Base-by-base conservation (phyloP, 2,797 vertebrate genomes). In the Capromys pilorides region DNA sequence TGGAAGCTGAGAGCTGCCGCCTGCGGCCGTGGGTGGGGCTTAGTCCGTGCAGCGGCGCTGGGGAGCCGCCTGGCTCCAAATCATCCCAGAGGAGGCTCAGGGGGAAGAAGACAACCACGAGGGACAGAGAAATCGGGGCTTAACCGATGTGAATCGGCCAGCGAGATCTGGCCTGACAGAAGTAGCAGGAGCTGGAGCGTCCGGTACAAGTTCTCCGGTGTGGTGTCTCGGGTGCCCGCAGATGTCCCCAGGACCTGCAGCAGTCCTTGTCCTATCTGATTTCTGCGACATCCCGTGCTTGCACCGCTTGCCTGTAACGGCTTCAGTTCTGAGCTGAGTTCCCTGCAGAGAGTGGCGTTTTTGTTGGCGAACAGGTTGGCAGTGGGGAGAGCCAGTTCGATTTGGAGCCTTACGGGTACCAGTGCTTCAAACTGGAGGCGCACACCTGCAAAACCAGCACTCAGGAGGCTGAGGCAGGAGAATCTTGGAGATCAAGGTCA, bases 351-450 rank as follows among this genome's bases (percentile, higher is more conserved):
- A n/a, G 66, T 19, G 8, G 66, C 33, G 64, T 31, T 67, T 19
- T 16, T 36, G 16, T 18, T 69, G 33, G 66, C 33, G 19, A n/a
- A 16, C 66, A 67, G 33, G 33, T n/a, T n/a, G 66, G 33, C 33
- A 18, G n/a, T n/a, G 19, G 33, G 33, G 33, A n/a, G 31, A 69
- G 66, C n/a, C 33, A 69, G 66, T n/a, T 18, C 3, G 7, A n/a
- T n/a, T 18, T n/a, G 33, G 33, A n/a, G 18, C 33, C 66, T 69
- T 69, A 3, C 18, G 51, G 45, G 11, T 82, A 82, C 26, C 45
- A n/a, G 85, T 86, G 19, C 54, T 81, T 95, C 57, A 93, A 36
- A 89, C 81, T 83, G n/a, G 77, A 54, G 67, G 67, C 11, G 21
- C 36, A 22, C 3, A 4, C 36, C 19, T 71, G 5, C 22, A 39